These are phyloP conservation scores for Daphoenositta chrysoptera DNA, from an alignment of 2,113 vertebrate species.

Conservation along the genomic window DNA sequence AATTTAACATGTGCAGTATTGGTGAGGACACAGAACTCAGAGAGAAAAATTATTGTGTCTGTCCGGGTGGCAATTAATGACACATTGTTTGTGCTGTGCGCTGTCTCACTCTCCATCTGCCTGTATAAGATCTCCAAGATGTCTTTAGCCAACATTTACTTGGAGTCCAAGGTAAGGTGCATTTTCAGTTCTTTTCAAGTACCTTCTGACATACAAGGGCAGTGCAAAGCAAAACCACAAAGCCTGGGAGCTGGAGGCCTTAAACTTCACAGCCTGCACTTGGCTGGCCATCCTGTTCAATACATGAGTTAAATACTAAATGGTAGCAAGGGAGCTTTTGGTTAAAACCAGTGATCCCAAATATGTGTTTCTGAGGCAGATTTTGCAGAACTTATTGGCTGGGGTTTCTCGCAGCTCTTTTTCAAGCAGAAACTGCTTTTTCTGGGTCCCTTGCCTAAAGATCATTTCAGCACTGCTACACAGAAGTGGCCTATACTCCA, in stretches of 20 bases:
- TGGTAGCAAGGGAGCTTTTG: not conserved
- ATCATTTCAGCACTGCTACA: not conserved
- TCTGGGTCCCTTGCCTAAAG: not conserved
- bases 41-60: slow-evolving; percentile 82
- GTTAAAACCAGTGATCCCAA: not conserved
- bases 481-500: not conserved
- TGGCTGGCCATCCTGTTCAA: not conserved
- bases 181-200: slow-evolving; percentile 38
- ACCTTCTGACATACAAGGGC: not conserved
- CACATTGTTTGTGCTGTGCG: slow-evolving; percentile 88
- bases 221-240: not conserved
- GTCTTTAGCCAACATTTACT: slow-evolving; percentile 93
- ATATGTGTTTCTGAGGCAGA: not conserved
- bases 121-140: slow-evolving; percentile 96
- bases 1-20: slow-evolving; percentile 91
- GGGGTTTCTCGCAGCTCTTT: not conserved
- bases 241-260: not conserved
- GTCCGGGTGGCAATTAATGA: slow-evolving; percentile 91
- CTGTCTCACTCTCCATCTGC: slow-evolving; percentile 87
- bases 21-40: slow-evolving; percentile 82
- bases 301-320: not conserved
- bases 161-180: slow-evolving; percentile 90
- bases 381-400: not conserved
- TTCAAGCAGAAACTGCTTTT: not conserved
- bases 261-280: not conserved